These are phyloP conservation scores for Morinoia aosen DNA, from an alignment of 2,888 invertebrate species.

Conservation along the genomic window DNA sequence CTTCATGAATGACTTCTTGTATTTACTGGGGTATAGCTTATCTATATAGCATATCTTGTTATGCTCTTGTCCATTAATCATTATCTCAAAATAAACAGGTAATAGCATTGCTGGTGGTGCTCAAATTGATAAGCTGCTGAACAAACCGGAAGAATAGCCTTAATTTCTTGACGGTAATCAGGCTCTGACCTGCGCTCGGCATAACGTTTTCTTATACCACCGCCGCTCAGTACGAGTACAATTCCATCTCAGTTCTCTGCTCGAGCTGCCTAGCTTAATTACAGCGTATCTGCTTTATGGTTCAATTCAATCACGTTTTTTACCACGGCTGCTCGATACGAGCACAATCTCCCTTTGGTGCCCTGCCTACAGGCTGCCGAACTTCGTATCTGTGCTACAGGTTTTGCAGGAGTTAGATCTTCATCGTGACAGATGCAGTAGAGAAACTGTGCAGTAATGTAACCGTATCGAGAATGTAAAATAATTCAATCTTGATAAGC, in stretches of 20 bases:
- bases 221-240: not conserved
- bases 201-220: not conserved
- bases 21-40: too few species aligned
- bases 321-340: too few species aligned
- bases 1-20: too few species aligned
- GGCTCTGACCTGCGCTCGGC: not conserved
- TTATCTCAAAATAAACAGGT: not conserved
- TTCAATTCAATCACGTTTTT: too few species aligned
- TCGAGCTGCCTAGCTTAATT: not conserved
- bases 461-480: too few species aligned
- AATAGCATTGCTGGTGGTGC: not conserved
- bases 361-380: too few species aligned
- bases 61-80: not conserved
- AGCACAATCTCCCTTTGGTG: too few species aligned
- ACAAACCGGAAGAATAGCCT: not conserved
- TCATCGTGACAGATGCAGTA: too few species aligned
- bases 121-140: not conserved
- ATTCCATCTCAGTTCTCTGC: not conserved
- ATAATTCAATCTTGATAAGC: too few species aligned
- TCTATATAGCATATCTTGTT: not conserved
- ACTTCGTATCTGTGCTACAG: too few species aligned
- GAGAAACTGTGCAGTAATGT: too few species aligned
- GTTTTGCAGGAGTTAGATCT: too few species aligned
- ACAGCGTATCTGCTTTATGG: not conserved
- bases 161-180: not conserved